Evolutionary conservation across 2,113 vertebrate genomes (phyloP).

Genomic region (Hemichromis elongatus): DNA sequence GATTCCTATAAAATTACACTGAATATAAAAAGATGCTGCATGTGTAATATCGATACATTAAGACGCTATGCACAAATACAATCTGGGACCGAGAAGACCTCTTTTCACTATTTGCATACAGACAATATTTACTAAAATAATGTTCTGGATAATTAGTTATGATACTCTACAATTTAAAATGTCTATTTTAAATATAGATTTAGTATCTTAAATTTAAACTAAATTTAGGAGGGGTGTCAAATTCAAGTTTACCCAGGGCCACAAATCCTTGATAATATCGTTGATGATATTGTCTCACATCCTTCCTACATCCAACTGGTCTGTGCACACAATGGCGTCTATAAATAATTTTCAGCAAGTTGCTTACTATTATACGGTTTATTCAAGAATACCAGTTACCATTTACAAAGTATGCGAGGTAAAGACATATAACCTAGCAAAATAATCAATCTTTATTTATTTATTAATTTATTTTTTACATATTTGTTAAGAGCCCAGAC

Average conservation of each 20-base stretch:
- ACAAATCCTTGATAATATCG: not conserved
- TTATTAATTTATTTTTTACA: not conserved
- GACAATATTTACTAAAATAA: not conserved
- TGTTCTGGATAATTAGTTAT: not conserved
- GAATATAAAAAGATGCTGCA: not conserved
- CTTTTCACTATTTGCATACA: not conserved
- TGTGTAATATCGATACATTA: not conserved
- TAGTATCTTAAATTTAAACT: not conserved
- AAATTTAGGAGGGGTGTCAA: not conserved
- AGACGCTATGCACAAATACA: not conserved
- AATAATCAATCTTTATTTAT: not conserved
- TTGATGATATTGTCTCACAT: not conserved
- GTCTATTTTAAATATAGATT: not conserved
- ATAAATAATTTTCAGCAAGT: not conserved
- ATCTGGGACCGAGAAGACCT: not conserved
- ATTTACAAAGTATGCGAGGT: not conserved
- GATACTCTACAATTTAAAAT: not conserved
- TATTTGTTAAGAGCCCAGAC: not conserved
- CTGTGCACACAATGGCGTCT: not conserved
- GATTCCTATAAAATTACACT: not conserved
- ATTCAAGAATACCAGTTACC: not conserved
- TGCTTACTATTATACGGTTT: not conserved
- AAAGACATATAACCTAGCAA: not conserved
- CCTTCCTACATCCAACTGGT: not conserved
- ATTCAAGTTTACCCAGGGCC: not conserved